These are phyloP conservation scores for Staurois parvus DNA, from an alignment of 2,797 vertebrate species.

Conservation along the genomic window DNA sequence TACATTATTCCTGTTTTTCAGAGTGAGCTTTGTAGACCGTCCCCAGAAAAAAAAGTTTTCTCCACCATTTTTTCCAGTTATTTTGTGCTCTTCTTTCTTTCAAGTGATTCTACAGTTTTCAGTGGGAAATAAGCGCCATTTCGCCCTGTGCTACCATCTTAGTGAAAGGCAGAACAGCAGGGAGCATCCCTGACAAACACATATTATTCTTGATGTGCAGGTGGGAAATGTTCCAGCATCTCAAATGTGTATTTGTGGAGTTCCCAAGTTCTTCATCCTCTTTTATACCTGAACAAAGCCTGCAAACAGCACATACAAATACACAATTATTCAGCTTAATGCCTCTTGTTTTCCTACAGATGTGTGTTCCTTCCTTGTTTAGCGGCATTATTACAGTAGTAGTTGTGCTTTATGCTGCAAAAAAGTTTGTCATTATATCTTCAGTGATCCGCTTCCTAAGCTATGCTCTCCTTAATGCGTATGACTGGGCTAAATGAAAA, in stretches of 20 bases:
- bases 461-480: too few relatives aligned
- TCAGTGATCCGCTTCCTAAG: not conserved
- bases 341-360: not conserved
- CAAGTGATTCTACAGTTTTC: slow-evolving; percentile 4
- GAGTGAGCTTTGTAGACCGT: not conserved
- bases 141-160: slow-evolving; percentile 7
- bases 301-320: not conserved
- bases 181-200: slow-evolving; percentile 9
- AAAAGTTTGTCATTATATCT: not conserved
- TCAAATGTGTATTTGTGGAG: slow-evolving; percentile 16
- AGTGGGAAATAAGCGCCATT: slow-evolving; percentile 13
- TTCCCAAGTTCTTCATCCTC: not conserved
- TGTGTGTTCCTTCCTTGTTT: not conserved
- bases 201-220: slow-evolving; percentile 31
- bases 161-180: slow-evolving; percentile 20
- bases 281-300: not conserved
- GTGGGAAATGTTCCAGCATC: slow-evolving; percentile 23
- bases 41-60: not conserved
- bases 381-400: not conserved
- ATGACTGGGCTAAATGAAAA: too few relatives aligned
- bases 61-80: not conserved
- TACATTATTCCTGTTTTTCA: not conserved
- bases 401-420: not conserved
- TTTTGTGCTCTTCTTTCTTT: slow-evolving; percentile 7
- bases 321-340: not conserved